Conservation (phyloP, 2,797 vertebrate species). For the Gymnoscopelus microlampas region DNA sequence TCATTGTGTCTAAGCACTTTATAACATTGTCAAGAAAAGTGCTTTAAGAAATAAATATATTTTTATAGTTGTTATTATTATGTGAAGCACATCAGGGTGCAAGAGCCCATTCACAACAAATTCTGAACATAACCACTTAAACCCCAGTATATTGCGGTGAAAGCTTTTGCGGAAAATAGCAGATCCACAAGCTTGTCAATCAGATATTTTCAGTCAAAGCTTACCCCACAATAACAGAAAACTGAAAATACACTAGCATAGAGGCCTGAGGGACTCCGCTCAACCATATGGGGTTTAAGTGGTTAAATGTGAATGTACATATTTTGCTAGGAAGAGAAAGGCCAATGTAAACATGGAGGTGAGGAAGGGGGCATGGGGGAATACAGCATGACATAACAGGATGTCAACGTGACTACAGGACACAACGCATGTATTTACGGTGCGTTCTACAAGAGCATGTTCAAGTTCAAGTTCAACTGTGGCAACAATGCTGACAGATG, state of each 20-base stretch:
- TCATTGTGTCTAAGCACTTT: no score
- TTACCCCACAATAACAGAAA: no score
- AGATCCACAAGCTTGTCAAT: background rate
- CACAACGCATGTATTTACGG: background rate
- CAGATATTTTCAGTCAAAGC: no score
- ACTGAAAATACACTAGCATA: no score
- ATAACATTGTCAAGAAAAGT: no score
- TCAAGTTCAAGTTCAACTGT: background rate
- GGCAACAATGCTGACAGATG: background rate
- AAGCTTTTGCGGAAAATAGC: background rate
- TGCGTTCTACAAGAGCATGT: background rate
- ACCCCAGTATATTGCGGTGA: no score
- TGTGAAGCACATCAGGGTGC: background rate
- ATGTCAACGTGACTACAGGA: constrained; percentile 16
- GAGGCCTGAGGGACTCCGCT: no score
- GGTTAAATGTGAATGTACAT: background rate
- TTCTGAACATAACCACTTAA: background rate
- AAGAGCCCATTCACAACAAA: background rate
- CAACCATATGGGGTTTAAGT: no score
- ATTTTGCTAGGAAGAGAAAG: background rate
- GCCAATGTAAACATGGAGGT: background rate
- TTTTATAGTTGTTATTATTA: background rate
- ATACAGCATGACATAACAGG: background rate
- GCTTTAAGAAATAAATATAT: no score
- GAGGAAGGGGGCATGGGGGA: constrained; percentile 1